phyloP scores from a whole-genome alignment of 2,113 vertebrate genomes.

The Sakesphorus luctuosus region DNA sequence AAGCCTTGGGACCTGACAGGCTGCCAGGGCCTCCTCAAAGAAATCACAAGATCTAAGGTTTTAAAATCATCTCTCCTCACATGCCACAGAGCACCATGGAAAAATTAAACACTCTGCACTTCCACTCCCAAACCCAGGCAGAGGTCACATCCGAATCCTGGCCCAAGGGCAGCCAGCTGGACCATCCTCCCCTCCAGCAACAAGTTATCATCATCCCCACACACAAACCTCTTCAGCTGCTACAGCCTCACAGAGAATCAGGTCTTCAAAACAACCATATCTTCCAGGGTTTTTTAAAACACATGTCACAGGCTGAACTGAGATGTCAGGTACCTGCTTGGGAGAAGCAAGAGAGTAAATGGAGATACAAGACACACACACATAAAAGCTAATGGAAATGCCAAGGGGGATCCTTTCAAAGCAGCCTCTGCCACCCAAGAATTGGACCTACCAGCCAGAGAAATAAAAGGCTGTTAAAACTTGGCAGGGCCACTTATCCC shows the following conservation, averaged over 20 bases:
- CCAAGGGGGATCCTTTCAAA: not conserved
- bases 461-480: conserved; percentile 4
- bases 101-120: not conserved
- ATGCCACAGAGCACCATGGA: not conserved
- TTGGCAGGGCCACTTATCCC: conserved; percentile 1
- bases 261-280: not conserved
- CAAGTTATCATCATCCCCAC: fast-evolving
- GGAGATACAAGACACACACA: not conserved
- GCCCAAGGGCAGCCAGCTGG: not conserved
- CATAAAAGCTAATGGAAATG: not conserved
- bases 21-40: not conserved
- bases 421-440: not conserved
- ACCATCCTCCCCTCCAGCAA: not conserved
- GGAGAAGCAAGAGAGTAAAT: not conserved
- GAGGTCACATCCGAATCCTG: not conserved
- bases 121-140: not conserved
- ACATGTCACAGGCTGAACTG: fast-evolving
- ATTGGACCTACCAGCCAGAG: not conserved
- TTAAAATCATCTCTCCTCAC: not conserved
- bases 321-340: not conserved
- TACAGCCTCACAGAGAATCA: fast-evolving
- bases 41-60: not conserved
- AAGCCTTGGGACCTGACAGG: not conserved
- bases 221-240: not conserved
- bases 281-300: not conserved